These are phyloP conservation scores for Plestiodon gilberti DNA, from an alignment of 2,113 vertebrate genomes.

Conservation along the genomic window DNA sequence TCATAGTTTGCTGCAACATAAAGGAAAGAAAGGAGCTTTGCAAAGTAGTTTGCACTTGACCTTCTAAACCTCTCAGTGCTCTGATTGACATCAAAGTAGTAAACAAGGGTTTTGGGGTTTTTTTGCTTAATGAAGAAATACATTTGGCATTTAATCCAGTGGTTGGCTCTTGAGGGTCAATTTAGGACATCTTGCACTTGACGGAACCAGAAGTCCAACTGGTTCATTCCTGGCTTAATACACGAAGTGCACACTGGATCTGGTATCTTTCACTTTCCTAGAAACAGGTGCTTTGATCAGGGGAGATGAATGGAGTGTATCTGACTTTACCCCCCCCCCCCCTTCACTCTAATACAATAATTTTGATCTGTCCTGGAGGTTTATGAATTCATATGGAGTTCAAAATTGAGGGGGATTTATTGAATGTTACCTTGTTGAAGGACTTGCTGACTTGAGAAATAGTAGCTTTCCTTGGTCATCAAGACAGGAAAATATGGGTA, in stretches of 20 bases:
- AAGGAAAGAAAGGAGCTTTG: not conserved
- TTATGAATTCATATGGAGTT: not conserved
- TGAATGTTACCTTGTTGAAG: not conserved
- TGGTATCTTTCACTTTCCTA: not conserved
- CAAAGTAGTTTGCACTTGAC: not conserved
- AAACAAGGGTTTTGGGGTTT: not conserved
- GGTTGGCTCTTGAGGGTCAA: not conserved
- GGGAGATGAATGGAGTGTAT: not conserved
- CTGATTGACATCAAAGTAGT: not conserved
- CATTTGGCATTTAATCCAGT: not conserved
- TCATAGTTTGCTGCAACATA: not conserved
- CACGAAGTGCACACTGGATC: no score
- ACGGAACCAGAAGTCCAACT: not conserved
- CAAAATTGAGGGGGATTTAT: not conserved
- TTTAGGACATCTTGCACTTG: not conserved
- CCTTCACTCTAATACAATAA: not conserved
- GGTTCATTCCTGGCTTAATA: not conserved
- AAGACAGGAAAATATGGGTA: not conserved
- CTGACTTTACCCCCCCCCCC: not conserved
- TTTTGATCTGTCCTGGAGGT: no score
- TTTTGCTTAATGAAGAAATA: not conserved
- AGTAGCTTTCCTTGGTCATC: not conserved
- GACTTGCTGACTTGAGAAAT: not conserved
- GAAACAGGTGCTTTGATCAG: not conserved
- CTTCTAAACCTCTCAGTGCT: not conserved